A percentile compares a stretch with the other conserved stretches of the same genome.
Evolutionary conservation across 1,140 invertebrate species (phyloP).

Genomic region (Neocloeon triangulifer): DNA sequence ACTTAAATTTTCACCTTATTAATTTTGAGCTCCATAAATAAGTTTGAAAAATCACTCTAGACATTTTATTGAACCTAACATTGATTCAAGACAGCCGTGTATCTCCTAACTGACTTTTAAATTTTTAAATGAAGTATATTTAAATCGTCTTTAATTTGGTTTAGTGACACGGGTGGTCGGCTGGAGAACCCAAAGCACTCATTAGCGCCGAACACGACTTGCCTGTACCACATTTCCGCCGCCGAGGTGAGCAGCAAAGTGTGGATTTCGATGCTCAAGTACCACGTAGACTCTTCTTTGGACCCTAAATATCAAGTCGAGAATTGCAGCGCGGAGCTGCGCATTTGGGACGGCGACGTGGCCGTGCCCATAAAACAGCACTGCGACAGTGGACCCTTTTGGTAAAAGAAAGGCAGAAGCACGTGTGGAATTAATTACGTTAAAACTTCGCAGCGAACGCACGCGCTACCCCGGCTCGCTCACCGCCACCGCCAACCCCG

Average conservation of each 20-base stretch:
- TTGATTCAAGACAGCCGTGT: no score
- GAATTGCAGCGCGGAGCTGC: conserved; percentile 51
- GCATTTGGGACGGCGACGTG: conserved; percentile 56
- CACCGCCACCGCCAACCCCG: conserved; percentile 20
- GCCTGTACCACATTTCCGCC: conserved; percentile 57
- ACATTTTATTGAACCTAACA: no score
- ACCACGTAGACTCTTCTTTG: conserved; percentile 37
- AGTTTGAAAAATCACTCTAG: no score
- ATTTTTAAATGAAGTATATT: no score
- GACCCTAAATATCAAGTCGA: conserved; percentile 22
- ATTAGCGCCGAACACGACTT: conserved; percentile 62
- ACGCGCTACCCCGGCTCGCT: conserved; percentile 11
- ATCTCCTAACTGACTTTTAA: no score
- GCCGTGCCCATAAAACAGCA: conserved; percentile 40
- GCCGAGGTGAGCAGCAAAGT: conserved; percentile 22
- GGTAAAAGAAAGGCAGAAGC: conserved; percentile 41
- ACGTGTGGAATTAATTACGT: background rate
- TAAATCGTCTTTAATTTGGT: no score
- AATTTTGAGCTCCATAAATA: no score
- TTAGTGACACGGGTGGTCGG: conserved; percentile 51
- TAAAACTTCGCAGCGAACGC: conserved; percentile 3
- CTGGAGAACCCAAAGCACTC: conserved; percentile 60
- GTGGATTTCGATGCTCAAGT: conserved; percentile 71
- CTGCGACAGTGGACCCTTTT: conserved; percentile 51
- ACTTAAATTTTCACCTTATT: no score